These are phyloP conservation scores for Campoplex capitator DNA, from an alignment of 2,888 invertebrate species.

Conservation along the genomic window DNA sequence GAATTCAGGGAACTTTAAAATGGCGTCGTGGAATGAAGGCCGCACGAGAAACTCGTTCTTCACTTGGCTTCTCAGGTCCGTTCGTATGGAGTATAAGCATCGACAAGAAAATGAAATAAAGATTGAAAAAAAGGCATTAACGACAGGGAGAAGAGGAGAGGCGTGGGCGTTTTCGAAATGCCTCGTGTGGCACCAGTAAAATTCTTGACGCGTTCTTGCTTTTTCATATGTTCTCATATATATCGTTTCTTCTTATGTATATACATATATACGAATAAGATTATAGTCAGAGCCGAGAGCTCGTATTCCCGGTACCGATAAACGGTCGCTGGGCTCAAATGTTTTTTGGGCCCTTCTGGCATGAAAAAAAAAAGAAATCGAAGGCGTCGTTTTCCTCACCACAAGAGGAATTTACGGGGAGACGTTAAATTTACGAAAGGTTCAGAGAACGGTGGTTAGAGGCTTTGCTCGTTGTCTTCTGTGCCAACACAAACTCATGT, in stretches of 20 bases:
- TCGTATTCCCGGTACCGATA: conserved; percentile 35
- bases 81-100: conserved; percentile 27
- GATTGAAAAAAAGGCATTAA: conserved; percentile 30
- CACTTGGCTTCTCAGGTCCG: conserved; percentile 21
- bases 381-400: conserved; percentile 51
- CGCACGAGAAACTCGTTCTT: conserved; percentile 54
- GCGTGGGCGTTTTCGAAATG: conserved; percentile 60
- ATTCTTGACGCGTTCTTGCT: conserved; percentile 52
- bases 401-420: conserved; percentile 69
- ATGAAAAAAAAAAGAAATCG: conserved; percentile 46
- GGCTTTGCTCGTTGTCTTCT: conserved; percentile 30
- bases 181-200: conserved; percentile 41
- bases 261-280: conserved; percentile 31
- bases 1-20: conserved; percentile 36
- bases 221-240: conserved; percentile 32
- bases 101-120: conserved; percentile 42
- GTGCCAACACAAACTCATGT: neutral
- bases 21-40: conserved; percentile 35
- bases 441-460: conserved; percentile 21
- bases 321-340: conserved; percentile 22
- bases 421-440: conserved; percentile 60
- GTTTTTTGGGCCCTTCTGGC: conserved; percentile 34
- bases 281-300: conserved; percentile 31
- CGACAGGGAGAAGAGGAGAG: conserved; percentile 27
- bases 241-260: conserved; percentile 13